These are phyloP conservation scores for Stegodyphus mimosarum DNA, from an alignment of 1,140 invertebrate genomes.

Conservation along the genomic window DNA sequence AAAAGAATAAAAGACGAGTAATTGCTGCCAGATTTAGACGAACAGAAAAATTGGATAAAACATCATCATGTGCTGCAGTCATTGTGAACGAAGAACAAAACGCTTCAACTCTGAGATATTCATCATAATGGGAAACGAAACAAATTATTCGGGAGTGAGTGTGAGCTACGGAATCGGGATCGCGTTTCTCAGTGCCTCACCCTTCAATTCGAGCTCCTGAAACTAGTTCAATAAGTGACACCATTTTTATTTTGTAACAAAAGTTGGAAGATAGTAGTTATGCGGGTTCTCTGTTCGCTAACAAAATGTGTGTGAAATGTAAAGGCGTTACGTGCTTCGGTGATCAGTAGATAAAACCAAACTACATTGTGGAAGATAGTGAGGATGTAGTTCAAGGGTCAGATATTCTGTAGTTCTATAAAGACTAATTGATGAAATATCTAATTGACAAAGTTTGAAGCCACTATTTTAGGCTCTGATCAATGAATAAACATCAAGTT, in stretches of 20 bases:
- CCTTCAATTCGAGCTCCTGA: background rate
- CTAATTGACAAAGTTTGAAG: no score
- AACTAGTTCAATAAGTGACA: background rate
- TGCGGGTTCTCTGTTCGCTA: no score
- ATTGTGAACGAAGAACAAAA: background rate
- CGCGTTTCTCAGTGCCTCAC: background rate
- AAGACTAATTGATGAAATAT: no score
- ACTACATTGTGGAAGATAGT: no score
- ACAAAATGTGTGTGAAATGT: no score
- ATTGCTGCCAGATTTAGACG: background rate
- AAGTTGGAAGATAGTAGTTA: background rate
- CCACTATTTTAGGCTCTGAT: no score
- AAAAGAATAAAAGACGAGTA: background rate
- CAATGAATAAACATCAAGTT: no score
- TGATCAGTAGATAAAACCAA: no score
- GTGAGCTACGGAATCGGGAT: background rate
- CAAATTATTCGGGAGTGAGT: background rate
- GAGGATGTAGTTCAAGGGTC: no score
- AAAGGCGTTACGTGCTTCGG: no score
- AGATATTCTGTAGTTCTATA: no score
- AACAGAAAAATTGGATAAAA: background rate
- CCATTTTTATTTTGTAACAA: background rate
- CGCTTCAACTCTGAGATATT: background rate
- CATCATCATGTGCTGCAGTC: background rate
- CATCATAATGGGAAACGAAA: background rate